Evolutionary conservation across 2,888 invertebrate genomes (phyloP), one percentile per base, ranked within the genome.

Genomic region (Schizotus pectinicornis): DNA sequence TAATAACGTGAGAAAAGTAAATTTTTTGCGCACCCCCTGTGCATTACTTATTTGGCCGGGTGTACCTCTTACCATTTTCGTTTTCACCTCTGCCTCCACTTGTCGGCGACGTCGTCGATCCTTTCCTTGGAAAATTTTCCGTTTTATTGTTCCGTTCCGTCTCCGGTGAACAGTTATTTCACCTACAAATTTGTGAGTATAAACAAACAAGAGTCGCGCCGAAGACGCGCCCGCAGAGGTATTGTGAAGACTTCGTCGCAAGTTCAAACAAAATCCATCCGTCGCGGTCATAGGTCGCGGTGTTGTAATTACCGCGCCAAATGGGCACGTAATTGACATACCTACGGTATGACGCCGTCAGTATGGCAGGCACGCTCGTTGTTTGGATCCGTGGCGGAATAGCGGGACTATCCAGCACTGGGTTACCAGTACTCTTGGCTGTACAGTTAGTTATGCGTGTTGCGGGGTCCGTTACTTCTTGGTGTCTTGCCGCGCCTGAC

Each of bases 321-420:
- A 38, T 53, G 53, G 31, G 53, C 47, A 45, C 48, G 41, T 43
- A 53, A 46, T 53, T 43, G 38, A 35, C 45, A 37, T 48, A 48
- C 48, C 48, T 48, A 9, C 39, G 12, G 32, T 13, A 46, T 31
- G 13, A n/a, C 31, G 14, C 34, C 45, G 43, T 50, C 43, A 43
- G 36, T 14, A 56, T 56, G 56, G 50, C 34, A 56, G 47, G 39
- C 56, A 56, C 57, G 57, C 42, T 43, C 35, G 14, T 9, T 48
- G 22, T 30, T 48, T 43, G 32, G 49, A 54, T 54, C 65, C 63
- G 60, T 46, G 54, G 42, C 33, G 47, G 62, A 56, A 56, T 67
- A 70, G 69, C 72, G 70, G 72, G 69, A 71, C 63, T 55, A 46
- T 45, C 46, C 39, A 61, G 68, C 71, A 73, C 70, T 73, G 66